Evolutionary conservation across 2,113 vertebrate genomes (phyloP).

Genomic region (Gymnocephalus cernua): DNA sequence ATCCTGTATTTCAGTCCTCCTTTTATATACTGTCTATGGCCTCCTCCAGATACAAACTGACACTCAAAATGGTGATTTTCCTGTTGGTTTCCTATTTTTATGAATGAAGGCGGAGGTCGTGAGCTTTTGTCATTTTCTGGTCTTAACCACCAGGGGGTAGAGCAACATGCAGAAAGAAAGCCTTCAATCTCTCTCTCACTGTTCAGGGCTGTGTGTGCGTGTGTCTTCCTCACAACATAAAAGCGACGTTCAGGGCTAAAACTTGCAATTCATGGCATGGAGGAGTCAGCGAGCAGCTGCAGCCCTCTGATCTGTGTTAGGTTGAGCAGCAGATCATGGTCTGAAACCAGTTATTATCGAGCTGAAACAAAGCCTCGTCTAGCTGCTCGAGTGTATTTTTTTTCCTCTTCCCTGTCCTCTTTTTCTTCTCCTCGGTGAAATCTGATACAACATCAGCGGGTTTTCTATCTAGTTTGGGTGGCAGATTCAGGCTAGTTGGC

Average conservation of each 20-base stretch:
- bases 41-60: neutral
- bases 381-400: slow-evolving; percentile 6
- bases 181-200: slow-evolving; percentile 19
- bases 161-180: slow-evolving; percentile 47
- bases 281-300: slow-evolving; percentile 44
- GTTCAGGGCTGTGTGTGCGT: slow-evolving; percentile 6
- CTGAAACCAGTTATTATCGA: slow-evolving; percentile 33
- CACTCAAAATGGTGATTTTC: slow-evolving; percentile 57
- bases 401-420: neutral
- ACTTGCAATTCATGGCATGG: slow-evolving; percentile 63
- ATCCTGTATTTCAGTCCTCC: neutral
- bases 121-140: slow-evolving; percentile 29
- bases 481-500: slow-evolving; percentile 34
- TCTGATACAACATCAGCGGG: slow-evolving; percentile 44
- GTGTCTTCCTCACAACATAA: slow-evolving; percentile 60
- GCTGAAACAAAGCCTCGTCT: slow-evolving; percentile 31
- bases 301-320: slow-evolving; percentile 26
- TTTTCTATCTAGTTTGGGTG: slow-evolving; percentile 28
- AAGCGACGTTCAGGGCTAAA: slow-evolving; percentile 66
- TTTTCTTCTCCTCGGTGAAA: slow-evolving; percentile 52
- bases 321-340: slow-evolving; percentile 30
- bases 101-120: slow-evolving; percentile 80
- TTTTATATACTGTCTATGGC: no score
- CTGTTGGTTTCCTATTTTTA: slow-evolving; percentile 73
- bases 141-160: slow-evolving; percentile 69